Evolutionary conservation across 2,797 vertebrate species (phyloP), one percentile per base, ranked within the genome.

Genomic region (Argya squamiceps): DNA sequence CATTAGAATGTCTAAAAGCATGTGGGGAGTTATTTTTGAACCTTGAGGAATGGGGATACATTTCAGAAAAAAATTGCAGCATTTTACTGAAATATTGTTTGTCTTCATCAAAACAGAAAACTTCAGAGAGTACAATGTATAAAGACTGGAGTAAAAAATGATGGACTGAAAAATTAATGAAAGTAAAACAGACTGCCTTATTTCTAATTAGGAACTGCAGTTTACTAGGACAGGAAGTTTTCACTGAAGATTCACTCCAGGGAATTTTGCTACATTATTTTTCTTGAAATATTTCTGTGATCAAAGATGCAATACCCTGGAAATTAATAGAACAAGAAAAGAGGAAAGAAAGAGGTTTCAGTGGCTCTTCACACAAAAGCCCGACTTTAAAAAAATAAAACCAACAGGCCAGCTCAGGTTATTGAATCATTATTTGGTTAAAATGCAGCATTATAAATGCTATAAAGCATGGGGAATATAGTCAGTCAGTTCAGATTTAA

Each of bases 131-230:
- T 59, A 46, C 14, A 19, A 62, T 23, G 9, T 49, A 43, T 43
- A 88, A 89, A 86, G 69, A 74, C 37, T 27, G 81, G 32, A 63
- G 30, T 12, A 62, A 96, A 96, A 78, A 95, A 78, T 2, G 2
- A 20, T 37, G 39, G 24, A 68, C 20, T 92, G 79, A 91, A 92
- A 96, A 95, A 85, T 55, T 88, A 91, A 95, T 87, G 81, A 71
- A 93, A 85, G 77, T 30, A 47, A 81, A 92, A 84, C 56, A 88
- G 52, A 92, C 41, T 81, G 56, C 32, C 69, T 89, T 93, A 83
- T 85, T 94, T 80, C 89, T 92, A 94, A 92, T 96, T 89, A 91
- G 58, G 39, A 88, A 49, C 29, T 4, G 0, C 30, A 37, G 59
- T 16, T 96, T 81, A 84, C 78, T 74, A 50, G 58, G 49, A 94